Conservation (phyloP, 2,888 invertebrate species). For the Plutella xylostella region DNA sequence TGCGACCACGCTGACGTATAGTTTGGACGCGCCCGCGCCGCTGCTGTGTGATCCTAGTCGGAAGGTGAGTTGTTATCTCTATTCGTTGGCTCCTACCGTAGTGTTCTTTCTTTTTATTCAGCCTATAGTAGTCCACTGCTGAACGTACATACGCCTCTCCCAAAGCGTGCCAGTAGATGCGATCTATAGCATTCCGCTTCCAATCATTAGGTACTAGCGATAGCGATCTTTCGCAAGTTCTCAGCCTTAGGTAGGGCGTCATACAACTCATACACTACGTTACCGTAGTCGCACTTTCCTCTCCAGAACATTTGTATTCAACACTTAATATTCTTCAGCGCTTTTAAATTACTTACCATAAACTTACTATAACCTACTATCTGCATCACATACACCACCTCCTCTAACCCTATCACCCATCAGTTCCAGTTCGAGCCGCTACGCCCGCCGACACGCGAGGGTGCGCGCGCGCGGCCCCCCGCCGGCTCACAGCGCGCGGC, state of each 20-base stretch:
- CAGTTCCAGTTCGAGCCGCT: conserved; percentile 59
- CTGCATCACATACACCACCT: not conserved
- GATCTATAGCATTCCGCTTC: no score
- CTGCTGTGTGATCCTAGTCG: conserved; percentile 53
- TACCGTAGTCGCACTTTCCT: no score
- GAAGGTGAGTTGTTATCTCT: conserved; percentile 32
- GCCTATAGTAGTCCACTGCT: not conserved
- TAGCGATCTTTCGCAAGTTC: no score
- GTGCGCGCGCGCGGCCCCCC: conserved; percentile 51
- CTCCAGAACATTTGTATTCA: no score
- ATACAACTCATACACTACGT: no score
- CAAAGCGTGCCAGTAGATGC: no score
- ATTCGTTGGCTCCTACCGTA: not conserved
- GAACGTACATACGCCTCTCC: no score
- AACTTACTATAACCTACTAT: no score
- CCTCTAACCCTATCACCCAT: not conserved
- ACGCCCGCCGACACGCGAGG: conserved; percentile 43
- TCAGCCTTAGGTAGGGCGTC: no score
- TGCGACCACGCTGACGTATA: conserved; percentile 45
- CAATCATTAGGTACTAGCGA: no score
- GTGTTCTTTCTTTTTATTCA: not conserved
- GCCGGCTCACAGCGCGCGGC: conserved; percentile 34
- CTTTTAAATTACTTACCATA: no score
- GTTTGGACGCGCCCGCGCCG: conserved; percentile 45
- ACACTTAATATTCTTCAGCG: no score